Evolutionary conservation across 1,140 invertebrate species (phyloP).

Genomic region (Drosophila subobscura): DNA sequence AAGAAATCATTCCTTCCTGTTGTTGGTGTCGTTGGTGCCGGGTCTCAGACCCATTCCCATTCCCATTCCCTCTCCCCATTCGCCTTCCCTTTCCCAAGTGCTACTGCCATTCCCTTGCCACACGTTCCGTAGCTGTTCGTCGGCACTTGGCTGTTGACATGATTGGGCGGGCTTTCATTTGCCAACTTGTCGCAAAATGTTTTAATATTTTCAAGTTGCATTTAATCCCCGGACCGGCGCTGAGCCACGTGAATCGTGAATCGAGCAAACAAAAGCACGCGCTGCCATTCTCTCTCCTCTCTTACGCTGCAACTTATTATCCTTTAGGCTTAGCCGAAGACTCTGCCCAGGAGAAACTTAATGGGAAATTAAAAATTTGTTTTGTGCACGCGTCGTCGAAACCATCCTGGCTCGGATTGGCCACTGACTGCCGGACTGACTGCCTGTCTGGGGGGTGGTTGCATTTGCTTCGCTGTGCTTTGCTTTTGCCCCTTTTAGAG

Average conservation of each 20-base stretch:
- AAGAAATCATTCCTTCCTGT: slow-evolving; percentile 83
- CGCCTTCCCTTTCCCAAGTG: neutral
- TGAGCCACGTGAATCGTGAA: slow-evolving; percentile 75
- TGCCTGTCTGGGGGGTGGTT: neutral
- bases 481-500: slow-evolving; percentile 5
- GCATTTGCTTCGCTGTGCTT: slow-evolving; percentile 5
- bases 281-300: slow-evolving; percentile 31
- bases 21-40: slow-evolving; percentile 68
- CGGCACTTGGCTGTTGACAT: slow-evolving; percentile 74
- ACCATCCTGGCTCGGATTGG: slow-evolving; percentile 15
- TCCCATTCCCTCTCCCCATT: neutral
- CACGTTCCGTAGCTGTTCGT: slow-evolving; percentile 13
- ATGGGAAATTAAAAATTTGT: slow-evolving; percentile 68
- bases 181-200: slow-evolving; percentile 81
- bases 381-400: slow-evolving; percentile 43
- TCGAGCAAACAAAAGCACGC: slow-evolving; percentile 74
- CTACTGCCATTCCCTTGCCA: neutral
- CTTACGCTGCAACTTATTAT: slow-evolving; percentile 51
- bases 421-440: neutral
- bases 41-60: slow-evolving; percentile 5
- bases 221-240: slow-evolving; percentile 67
- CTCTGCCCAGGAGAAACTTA: slow-evolving; percentile 26
- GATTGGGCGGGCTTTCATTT: slow-evolving; percentile 78
- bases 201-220: slow-evolving; percentile 82
- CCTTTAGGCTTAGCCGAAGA: slow-evolving; percentile 21